Evolutionary conservation across 2,888 invertebrate genomes (phyloP).

Genomic region (Saturnia japonica): DNA sequence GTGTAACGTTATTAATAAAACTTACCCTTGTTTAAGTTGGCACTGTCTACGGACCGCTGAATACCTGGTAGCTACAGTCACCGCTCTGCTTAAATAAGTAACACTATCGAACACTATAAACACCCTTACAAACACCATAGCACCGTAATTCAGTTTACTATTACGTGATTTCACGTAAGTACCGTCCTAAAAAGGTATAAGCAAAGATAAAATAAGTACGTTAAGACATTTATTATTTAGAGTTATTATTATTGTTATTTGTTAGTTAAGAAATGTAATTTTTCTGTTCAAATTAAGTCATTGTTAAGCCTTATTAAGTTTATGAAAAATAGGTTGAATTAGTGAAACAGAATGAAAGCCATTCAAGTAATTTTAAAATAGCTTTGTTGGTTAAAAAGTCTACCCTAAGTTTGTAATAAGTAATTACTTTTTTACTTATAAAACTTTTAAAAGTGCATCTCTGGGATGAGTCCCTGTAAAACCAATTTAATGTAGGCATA

Average conservation of each 20-base stretch:
- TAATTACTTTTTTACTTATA: too few relatives aligned
- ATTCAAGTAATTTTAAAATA: background rate
- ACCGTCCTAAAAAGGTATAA: slow-evolving; percentile 83
- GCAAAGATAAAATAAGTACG: background rate
- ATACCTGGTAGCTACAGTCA: slow-evolving; percentile 94
- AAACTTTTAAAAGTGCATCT: too few relatives aligned
- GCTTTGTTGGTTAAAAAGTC: background rate
- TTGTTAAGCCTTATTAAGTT: background rate
- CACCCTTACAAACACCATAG: slow-evolving; percentile 96
- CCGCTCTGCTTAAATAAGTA: slow-evolving; percentile 88
- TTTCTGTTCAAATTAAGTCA: background rate
- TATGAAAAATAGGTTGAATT: too few relatives aligned
- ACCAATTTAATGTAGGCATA: too few relatives aligned
- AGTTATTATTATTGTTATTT: too few relatives aligned
- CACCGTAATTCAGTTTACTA: slow-evolving; percentile 92
- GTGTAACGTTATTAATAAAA: slow-evolving; percentile 19
- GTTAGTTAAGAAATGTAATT: too few relatives aligned
- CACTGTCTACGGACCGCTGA: slow-evolving; percentile 95
- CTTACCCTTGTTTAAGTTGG: slow-evolving; percentile 88
- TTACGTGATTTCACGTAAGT: slow-evolving; percentile 91
- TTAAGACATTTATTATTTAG: background rate
- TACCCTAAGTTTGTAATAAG: background rate
- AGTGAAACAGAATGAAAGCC: too few relatives aligned
- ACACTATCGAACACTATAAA: slow-evolving; percentile 90
- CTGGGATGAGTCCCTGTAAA: too few relatives aligned